Percentiles rank a stretch among this genome's conserved stretches.
These are phyloP conservation scores for Anguilla megastoma DNA, from an alignment of 2,797 vertebrate genomes.

Conservation along the genomic window DNA sequence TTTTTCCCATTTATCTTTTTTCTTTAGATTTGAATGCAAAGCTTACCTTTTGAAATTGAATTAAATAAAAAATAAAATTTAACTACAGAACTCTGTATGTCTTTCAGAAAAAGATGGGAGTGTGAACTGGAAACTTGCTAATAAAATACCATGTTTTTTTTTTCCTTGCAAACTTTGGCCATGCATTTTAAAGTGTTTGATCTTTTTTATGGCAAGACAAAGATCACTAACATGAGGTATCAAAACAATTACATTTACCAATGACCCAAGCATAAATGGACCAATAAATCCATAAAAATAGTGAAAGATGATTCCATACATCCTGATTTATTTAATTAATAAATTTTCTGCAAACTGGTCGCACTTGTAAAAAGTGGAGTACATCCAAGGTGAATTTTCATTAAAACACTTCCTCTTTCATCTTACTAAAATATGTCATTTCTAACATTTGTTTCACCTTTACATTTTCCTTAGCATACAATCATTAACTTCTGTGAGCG, in stretches of 20 bases:
- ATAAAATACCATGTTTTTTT: slow-evolving; percentile 35
- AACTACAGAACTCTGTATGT: slow-evolving; percentile 64
- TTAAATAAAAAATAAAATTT: slow-evolving; percentile 52
- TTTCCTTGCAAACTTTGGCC: slow-evolving; percentile 28
- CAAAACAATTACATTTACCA: neutral
- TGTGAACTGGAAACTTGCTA: slow-evolving; percentile 51
- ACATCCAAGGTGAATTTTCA: neutral
- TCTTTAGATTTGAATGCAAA: slow-evolving; percentile 58
- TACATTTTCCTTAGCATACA: neutral
- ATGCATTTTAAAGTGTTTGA: neutral
- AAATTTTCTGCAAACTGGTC: neutral
- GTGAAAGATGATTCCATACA: neutral
- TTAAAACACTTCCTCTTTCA: too few species aligned
- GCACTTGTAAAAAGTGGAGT: neutral
- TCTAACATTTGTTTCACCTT: neutral
- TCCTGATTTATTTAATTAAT: neutral
- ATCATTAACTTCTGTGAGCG: neutral
- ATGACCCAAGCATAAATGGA: neutral
- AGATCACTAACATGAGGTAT: neutral
- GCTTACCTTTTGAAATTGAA: slow-evolving; percentile 61
- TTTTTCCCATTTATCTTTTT: slow-evolving; percentile 66
- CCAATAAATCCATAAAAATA: neutral
- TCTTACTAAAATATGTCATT: neutral
- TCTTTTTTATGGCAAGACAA: neutral
- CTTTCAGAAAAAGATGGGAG: slow-evolving; percentile 63